A percentile compares a stretch with the other conserved stretches of the same genome.
Conservation (phyloP, 1,140 invertebrate genomes). For the Drosophila pseudoananassae region DNA sequence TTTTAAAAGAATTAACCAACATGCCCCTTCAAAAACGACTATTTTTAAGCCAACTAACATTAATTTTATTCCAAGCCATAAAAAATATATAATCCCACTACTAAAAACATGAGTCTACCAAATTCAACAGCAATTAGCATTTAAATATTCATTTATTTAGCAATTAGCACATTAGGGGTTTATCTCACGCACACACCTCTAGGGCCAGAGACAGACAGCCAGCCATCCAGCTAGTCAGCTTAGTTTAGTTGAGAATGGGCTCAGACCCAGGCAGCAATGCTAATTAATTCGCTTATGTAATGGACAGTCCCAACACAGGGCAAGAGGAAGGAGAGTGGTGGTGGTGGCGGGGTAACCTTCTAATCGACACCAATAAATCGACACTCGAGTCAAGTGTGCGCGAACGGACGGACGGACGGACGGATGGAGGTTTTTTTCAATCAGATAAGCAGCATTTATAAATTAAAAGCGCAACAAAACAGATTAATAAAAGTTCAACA, state of each 20-base stretch:
- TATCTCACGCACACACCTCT: conserved; percentile 47
- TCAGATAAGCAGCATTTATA: conserved; percentile 81
- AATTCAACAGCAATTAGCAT: conserved; percentile 5
- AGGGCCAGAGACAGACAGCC: conserved; percentile 19
- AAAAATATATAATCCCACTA: no score
- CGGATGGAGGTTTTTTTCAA: conserved; percentile 63
- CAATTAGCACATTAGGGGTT: conserved; percentile 20
- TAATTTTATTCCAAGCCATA: no score
- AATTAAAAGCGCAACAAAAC: conserved; percentile 78
- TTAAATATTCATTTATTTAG: conserved; percentile 30
- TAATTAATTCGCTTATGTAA: conserved; percentile 58
- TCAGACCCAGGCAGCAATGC: conserved; percentile 43
- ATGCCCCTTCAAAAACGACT: no score
- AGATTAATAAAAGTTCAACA: conserved; percentile 81
- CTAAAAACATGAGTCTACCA: no score
- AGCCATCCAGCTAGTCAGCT: conserved; percentile 10
- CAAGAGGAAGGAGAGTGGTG: background rate
- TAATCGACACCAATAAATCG: conserved; percentile 77
- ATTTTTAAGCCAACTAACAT: no score
- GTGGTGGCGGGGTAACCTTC: conserved; percentile 15
- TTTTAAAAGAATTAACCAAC: no score
- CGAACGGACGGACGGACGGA: conserved; percentile 13
- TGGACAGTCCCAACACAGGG: conserved; percentile 17
- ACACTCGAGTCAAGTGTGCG: conserved; percentile 75
- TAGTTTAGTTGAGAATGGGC: conserved; percentile 13